Evolutionary conservation across 1,140 invertebrate species (phyloP).

Genomic region (Diachasma alloeum): DNA sequence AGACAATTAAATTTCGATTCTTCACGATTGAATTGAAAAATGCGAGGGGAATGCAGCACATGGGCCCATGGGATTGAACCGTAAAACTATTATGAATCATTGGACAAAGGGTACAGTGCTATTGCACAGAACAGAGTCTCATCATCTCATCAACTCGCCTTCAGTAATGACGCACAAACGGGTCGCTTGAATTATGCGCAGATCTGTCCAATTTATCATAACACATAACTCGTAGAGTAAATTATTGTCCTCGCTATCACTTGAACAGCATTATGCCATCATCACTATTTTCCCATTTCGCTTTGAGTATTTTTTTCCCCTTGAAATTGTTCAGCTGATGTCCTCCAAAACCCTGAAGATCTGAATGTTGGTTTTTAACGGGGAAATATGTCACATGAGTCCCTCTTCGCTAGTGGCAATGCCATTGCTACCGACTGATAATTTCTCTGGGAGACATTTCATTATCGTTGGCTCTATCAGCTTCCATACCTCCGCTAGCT

Average conservation of each 20-base stretch:
- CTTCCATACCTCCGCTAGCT: constrained; percentile 70
- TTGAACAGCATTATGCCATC: neutral
- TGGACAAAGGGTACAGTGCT: neutral
- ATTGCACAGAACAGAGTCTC: neutral
- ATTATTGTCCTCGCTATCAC: neutral
- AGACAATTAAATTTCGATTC: neutral
- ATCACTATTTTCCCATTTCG: neutral
- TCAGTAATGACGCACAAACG: neutral
- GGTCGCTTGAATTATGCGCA: neutral
- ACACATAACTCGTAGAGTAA: neutral
- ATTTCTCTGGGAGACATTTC: constrained; percentile 66
- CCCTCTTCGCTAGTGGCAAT: constrained; percentile 33
- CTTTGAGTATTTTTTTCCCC: neutral
- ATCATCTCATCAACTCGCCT: neutral
- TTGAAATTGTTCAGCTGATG: neutral
- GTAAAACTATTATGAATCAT: neutral
- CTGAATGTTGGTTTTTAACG: neutral
- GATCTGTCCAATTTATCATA: neutral
- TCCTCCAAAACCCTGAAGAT: neutral
- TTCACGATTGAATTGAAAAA: neutral
- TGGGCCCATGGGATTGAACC: neutral
- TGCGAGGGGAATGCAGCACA: neutral
- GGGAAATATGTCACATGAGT: constrained; percentile 21
- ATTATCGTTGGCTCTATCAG: constrained; percentile 67
- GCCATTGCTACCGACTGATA: constrained; percentile 55